Evolutionary conservation across 2,113 vertebrate species (phyloP).

Genomic region (Calyptommatus sinebrachiatus): DNA sequence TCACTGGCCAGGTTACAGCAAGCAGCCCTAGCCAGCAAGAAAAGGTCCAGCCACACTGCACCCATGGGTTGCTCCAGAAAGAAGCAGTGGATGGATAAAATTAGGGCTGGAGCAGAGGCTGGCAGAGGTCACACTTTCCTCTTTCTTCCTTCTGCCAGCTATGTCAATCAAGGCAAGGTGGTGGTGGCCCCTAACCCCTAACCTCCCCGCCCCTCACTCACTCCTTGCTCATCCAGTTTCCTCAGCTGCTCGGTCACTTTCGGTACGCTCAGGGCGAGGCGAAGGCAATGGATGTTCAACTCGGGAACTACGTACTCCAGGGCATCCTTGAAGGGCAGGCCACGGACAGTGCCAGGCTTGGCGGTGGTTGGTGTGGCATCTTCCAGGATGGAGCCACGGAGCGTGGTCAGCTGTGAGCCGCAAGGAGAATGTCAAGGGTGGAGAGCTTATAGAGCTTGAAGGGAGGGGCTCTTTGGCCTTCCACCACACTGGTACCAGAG

Average conservation of each 20-base stretch:
- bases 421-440: too few species aligned
- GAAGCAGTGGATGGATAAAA: background rate
- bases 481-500: too few species aligned
- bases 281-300: slow-evolving; percentile 84
- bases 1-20: background rate
- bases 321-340: slow-evolving; percentile 85
- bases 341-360: slow-evolving; percentile 81
- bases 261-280: slow-evolving; percentile 79
- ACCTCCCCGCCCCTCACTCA: slow-evolving; percentile 45
- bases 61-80: background rate
- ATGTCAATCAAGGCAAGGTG: too few species aligned
- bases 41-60: too few species aligned
- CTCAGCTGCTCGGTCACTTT: slow-evolving; percentile 92
- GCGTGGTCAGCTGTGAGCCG: slow-evolving; percentile 79
- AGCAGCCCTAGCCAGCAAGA: background rate
- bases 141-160: background rate
- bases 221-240: slow-evolving; percentile 94
- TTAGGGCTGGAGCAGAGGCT: background rate
- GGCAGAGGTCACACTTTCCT: background rate
- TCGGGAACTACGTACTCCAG: slow-evolving; percentile 87
- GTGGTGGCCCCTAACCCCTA: background rate
- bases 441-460: too few species aligned
- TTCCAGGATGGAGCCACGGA: slow-evolving; percentile 87
- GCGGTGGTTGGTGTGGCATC: slow-evolving; percentile 82
- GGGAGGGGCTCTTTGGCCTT: too few species aligned